Base-by-base conservation (phyloP, 2,797 vertebrate genomes). In the Pseudotriccus pelzelni region DNA sequence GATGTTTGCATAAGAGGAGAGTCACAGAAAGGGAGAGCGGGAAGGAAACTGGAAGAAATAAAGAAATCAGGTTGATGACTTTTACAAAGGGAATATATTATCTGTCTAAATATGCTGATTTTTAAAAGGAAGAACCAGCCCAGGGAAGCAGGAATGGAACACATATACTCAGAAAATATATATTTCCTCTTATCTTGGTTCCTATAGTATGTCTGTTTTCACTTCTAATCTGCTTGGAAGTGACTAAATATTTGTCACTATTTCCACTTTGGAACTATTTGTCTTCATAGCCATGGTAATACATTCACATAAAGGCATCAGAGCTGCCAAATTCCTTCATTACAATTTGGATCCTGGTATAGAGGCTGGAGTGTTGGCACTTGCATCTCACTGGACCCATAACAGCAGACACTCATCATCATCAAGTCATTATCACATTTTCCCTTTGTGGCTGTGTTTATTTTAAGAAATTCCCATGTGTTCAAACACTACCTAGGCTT, bases 361-460 rank as follows among this genome's bases (percentile, higher is more conserved):
- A 88, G 80, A 94, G 84, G 55, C 93, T 72, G 63, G 87, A 86
- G 75, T 85, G 84, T 84, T 93, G 96, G 96, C 96, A 95, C 80
- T 96, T 93, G 58, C 47, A 78, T 95, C 91, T 75, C 83, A 68
- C 68, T 69, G 84, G 84, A 96, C 60, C 70, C 1, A 0, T 53
- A 90, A 78, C 84, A 97, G 93, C 95, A 94, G 93, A 96, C 87
- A 79, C 88, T 75, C 91, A 95, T 95, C 93, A 96, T 89, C 94
- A 96, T 94, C 95, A 97, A 97, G 94, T 96, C 97, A 98, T 98
- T 97, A 98, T 97, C 97, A 95, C 82, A 94, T 92, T 96, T 96
- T 97, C 91, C 91, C 60, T 92, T 96, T 43, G 52, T 95, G 79
- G 77, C 36, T 91, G 15, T 95, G 83, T 96, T 96, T 96, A 97